Evolutionary conservation across 2,113 vertebrate genomes (phyloP).

Genomic region (Erythrolamprus reginae): DNA sequence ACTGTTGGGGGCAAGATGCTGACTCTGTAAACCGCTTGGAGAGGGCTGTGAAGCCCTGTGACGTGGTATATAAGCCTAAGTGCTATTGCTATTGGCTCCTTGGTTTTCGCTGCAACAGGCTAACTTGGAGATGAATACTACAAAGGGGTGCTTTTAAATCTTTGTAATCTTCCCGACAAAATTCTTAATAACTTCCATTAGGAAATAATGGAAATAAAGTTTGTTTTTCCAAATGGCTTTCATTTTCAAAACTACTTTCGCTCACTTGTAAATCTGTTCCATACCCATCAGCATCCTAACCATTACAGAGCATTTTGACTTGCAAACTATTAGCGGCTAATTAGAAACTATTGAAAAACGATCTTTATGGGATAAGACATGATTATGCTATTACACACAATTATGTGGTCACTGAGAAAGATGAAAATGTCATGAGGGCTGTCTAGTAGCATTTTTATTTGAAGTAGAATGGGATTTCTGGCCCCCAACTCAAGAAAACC

Average conservation of each 20-base stretch:
- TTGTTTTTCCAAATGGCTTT: background rate
- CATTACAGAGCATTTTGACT: background rate
- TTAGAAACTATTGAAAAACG: background rate
- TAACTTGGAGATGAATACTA: background rate
- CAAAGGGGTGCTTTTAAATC: background rate
- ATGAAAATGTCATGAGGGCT: background rate
- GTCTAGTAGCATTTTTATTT: background rate
- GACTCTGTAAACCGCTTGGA: no score
- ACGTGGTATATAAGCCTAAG: no score
- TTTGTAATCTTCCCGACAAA: background rate
- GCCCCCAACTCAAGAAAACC: background rate
- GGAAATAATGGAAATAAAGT: background rate
- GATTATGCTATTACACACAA: background rate
- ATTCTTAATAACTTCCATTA: background rate
- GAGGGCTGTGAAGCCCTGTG: no score
- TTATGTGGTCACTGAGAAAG: background rate
- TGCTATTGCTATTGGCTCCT: no score
- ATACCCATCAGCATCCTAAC: background rate
- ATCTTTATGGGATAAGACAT: background rate
- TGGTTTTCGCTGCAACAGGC: background rate
- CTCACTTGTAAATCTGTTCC: background rate
- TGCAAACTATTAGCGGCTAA: background rate
- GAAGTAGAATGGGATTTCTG: background rate
- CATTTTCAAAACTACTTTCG: background rate
- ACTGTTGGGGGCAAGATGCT: no score